Evolutionary conservation across 2,888 invertebrate genomes (phyloP), one percentile per base, ranked within the genome.

Genomic region (Drosophila nigritarsus): DNA sequence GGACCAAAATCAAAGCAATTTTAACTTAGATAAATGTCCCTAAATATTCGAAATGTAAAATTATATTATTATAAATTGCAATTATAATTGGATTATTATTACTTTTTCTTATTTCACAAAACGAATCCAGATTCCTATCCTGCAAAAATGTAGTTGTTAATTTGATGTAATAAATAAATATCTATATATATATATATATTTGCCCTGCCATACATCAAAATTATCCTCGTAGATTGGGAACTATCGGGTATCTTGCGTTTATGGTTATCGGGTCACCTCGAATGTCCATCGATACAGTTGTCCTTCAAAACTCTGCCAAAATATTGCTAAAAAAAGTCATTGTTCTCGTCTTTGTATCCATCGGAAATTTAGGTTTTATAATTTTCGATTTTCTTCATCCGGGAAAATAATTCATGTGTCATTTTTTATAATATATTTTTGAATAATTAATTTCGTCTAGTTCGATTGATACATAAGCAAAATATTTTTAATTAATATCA

Each of bases 401-500:
- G 45, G 15, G 15, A 45, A 45, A 45, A 15, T 24, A 45, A 45
- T 32, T 53, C 8, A 53, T 32, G 20, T 53, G 32, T n/a, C 15
- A 48, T 59, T 67, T 4, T 32, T 55, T 42, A 60, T 77, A 61
- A 66, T 66, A 55, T 34, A 49, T 49, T 71, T 74, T 30, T 53
- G 51, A 50, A 58, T 72, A 60, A 70, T 64, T 65, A 62, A 72
- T 65, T 71, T 73, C 62, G 54, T 69, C 80, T 65, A 73, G 42
- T 80, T 78, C 65, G 67, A 78, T 65, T 59, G 65, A 79, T 75
- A 78, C 72, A 64, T 71, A 76, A 78, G 76, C 87, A 79, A 75
- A 80, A 72, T 78, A 74, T 79, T 58, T 72, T 70, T 89, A 82
- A 75, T 78, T 53, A 65, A 63, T 79, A 75, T 85, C 77, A 70